Conservation (phyloP, 1,140 invertebrate genomes). For the Bombus polaris region DNA sequence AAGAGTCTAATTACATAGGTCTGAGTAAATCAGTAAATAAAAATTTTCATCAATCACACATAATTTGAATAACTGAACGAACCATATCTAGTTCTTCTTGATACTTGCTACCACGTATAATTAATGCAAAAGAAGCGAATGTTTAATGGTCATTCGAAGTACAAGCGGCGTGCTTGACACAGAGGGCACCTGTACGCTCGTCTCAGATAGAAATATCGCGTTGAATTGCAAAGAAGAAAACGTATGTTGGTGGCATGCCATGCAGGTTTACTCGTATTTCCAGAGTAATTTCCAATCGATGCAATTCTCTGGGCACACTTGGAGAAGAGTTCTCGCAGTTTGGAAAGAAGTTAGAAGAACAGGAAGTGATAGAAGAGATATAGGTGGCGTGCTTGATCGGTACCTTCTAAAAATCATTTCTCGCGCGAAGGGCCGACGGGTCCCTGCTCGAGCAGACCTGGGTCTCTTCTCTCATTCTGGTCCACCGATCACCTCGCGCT, state of each 20-base stretch:
- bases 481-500: slow-evolving; percentile 42
- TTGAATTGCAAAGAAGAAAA: background rate
- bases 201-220: background rate
- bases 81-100: background rate
- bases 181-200: background rate
- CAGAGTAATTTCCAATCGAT: slow-evolving; percentile 37
- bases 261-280: slow-evolving; percentile 39
- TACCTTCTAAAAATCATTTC: slow-evolving; percentile 83
- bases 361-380: background rate
- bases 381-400: background rate
- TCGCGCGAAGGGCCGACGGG: slow-evolving; percentile 71
- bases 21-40: no score
- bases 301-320: slow-evolving; percentile 47
- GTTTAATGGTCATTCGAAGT: background rate
- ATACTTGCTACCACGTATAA: background rate
- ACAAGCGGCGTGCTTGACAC: background rate
- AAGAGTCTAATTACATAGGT: background rate
- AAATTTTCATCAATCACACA: background rate
- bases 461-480: slow-evolving; percentile 70
- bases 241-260: background rate
- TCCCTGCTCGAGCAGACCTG: slow-evolving; percentile 65
- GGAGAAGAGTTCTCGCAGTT: background rate
- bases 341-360: background rate
- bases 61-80: background rate
- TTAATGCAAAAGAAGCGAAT: background rate